Evolutionary conservation across 2,113 vertebrate genomes (phyloP), one percentile per base, ranked within the genome.

Genomic region (Gopherus evgoodei): DNA sequence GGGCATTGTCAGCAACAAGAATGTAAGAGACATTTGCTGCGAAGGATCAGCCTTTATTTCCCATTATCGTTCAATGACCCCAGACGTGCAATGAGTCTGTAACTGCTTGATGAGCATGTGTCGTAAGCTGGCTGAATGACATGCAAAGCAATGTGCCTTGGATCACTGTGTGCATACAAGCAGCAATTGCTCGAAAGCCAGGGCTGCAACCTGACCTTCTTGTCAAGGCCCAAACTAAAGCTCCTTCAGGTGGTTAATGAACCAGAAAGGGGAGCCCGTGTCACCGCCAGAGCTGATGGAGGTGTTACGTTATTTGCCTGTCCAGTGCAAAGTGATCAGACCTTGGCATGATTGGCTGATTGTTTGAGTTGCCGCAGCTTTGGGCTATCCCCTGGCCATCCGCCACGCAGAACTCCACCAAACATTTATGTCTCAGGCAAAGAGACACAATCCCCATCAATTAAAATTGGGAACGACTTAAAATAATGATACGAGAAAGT

Each of bases 291-390:
- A 27, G 49, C 31, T 38, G 44, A 1, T 2, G 38, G n/a, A 49
- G 47, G 31, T 81, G 27, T 76, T 83, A 25, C 49, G 86, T 84
- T 52, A 59, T 65, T 76, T 81, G 42, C 38, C 75, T 54, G 75
- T 42, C 81, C 81, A 44, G 14, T 81, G 11, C 47, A 75, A 84
- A 9, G 84, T 22, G 42, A 87, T 81, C 59, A 49, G 81, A 59
- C 6, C 29, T 5, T 7, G 3, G 25, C 72, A 53, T 5, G 8
- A 49, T 8, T 25, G n/a, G 35, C 1, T 6, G 83, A 72, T 31
- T 9, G 5, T 52, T 29, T 35, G 5, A 0, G 0, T 17, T 62
- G 35, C 0, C 1, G 31, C 22, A 31, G 17, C 31, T 62, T 12
- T 21, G 65, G 50, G n/a, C n/a, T 44, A 53, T 11, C 49, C 31